Evolutionary conservation across 2,797 vertebrate species (phyloP).

Genomic region (Simalia tracyae): DNA sequence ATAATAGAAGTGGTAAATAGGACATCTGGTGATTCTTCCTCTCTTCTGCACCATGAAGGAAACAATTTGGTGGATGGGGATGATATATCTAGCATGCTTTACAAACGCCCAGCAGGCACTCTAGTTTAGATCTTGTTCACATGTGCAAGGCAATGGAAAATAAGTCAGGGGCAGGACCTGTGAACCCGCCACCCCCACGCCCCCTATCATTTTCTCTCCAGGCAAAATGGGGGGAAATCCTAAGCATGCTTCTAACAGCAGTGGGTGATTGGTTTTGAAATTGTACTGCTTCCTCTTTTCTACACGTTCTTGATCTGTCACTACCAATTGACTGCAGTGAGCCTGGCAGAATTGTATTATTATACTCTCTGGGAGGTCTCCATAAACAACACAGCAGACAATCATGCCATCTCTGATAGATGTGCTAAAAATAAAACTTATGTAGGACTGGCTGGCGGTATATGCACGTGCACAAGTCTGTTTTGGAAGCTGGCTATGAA

Average conservation of each 20-base stretch:
- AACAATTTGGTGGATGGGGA: not conserved
- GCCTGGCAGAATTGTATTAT: not conserved
- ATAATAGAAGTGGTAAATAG: not conserved
- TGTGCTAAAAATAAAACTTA: not conserved
- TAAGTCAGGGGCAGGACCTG: not conserved
- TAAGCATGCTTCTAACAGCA: not conserved
- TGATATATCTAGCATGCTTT: not conserved
- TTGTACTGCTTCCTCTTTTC: not conserved
- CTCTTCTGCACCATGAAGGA: not conserved
- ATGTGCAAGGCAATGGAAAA: not conserved
- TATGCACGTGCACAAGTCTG: not conserved
- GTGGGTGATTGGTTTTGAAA: not conserved
- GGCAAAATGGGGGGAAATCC: not conserved
- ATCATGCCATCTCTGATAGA: not conserved
- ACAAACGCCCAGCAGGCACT: not conserved
- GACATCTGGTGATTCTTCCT: not conserved
- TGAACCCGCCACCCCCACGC: not conserved
- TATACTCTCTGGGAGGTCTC: slow-evolving; percentile 2
- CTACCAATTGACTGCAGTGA: not conserved
- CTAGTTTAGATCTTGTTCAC: not conserved
- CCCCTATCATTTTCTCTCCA: not conserved
- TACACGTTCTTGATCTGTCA: not conserved
- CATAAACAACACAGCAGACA: not conserved
- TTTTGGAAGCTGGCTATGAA: not conserved
- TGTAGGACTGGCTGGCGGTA: not conserved